Evolutionary conservation across 2,888 invertebrate species (phyloP).

Genomic region (Acronicta leporina): DNA sequence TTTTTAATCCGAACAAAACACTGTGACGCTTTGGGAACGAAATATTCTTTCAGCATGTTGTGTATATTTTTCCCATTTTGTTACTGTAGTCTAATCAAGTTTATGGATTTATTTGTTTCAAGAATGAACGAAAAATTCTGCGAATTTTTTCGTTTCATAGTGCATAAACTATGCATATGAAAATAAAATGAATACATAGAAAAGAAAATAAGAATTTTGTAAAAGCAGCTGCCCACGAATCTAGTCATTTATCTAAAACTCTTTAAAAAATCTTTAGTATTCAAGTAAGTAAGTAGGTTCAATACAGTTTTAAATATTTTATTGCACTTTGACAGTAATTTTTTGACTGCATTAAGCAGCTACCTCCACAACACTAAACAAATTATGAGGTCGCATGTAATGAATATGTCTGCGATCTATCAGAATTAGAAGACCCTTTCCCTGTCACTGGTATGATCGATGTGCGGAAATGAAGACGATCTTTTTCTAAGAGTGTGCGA

Average conservation of each 20-base stretch:
- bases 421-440: slow-evolving; percentile 86
- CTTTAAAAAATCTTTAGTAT: too few relatives aligned
- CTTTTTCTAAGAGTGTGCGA: slow-evolving; percentile 84
- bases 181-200: neutral
- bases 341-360: slow-evolving; percentile 41
- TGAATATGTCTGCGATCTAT: slow-evolving; percentile 86
- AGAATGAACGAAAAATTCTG: too few relatives aligned
- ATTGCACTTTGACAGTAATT: slow-evolving; percentile 22
- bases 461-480: slow-evolving; percentile 88
- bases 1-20: slow-evolving; percentile 65
- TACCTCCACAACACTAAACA: slow-evolving; percentile 55
- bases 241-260: too few relatives aligned
- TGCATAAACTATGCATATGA: neutral
- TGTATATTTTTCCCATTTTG: neutral
- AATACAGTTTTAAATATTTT: neutral
- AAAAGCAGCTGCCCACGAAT: too few relatives aligned
- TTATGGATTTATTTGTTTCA: too few relatives aligned
- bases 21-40: slow-evolving; percentile 27
- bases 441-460: slow-evolving; percentile 85
- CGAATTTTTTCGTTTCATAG: neutral
- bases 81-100: neutral
- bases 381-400: slow-evolving; percentile 74
- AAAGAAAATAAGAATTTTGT: neutral
- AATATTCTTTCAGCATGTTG: slow-evolving; percentile 20
- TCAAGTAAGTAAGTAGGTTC: too few relatives aligned